Evolutionary conservation across 2,113 vertebrate species (phyloP), one percentile per base, ranked within the genome.

Genomic region (Pomatorhinus ruficollis): DNA sequence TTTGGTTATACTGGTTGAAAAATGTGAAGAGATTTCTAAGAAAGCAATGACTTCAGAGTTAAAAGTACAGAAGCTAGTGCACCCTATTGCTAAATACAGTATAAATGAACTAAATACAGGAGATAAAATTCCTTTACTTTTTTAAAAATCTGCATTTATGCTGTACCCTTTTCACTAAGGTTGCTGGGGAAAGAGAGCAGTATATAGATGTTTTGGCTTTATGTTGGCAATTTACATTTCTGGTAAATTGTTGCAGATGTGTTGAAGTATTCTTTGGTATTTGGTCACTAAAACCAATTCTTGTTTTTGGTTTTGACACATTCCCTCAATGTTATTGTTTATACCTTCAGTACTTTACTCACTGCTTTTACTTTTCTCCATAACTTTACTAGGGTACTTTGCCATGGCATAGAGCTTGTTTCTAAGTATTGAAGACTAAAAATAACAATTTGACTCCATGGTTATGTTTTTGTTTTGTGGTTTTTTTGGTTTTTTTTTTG

Each of bases 391-490:
- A 49, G 20, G 12, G 70, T 78, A 63, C 11, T 61, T 66, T 87
- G 18, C 45, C 8, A 2, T 57, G 17, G 13, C 28, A 59, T 30
- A 39, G 35, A 66, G 7, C 23, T 76, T 86, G 10, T 78, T 81
- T 89, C n/a, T 49, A 44, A 45, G 24, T 74, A 61, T 45, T 31
- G 21, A 47, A 13, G 28, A 66, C 17, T 50, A 50, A 87, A 84
- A 81, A 19, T 74, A 77, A 9, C 3, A 40, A 33, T 27, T 69
- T 27, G 9, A 54, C 28, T 57, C 4, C 37, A 5, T 70, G 21
- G 1, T 3, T 28, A 59, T 31, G 21, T 4, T 31, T 31, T 19
- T 35, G 24, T 9, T 31, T 54, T 30, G 1, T 8, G 5, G 5
- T 65, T 52, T 33, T 47, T 47, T 69, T 57, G n/a, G n/a, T n/a